Evolutionary conservation across 2,888 invertebrate species (phyloP), one percentile per base, ranked within the genome.

Genomic region (Cheilosia variabilis): DNA sequence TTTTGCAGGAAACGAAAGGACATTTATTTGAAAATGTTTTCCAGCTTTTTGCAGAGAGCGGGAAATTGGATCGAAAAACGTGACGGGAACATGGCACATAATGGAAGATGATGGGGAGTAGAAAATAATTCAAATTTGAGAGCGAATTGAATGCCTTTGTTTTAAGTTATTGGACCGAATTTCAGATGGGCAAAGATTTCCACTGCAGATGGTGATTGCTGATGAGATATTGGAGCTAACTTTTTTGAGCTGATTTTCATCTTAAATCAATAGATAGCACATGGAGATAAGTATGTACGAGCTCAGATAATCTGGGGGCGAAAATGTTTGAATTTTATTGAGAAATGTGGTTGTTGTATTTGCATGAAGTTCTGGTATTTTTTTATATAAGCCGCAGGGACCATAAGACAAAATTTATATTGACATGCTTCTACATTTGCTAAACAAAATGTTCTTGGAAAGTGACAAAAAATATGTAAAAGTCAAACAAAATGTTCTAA

Each of bases 21-120:
- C 81, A 81, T 86, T 81, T 81, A 77, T 86, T 71, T 66, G 77
- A 86, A 86, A 86, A 81, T 65, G 43, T 65, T 78, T 55, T 68
- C 53, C 45, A 65, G 65, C 31, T 47, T 65, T 50, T 34, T 27
- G 3, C 34, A n/a, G 60, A 24, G 72, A 24, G 15, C 55, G 81
- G 81, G 71, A 81, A 81, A 86, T 86, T 81, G 81, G 76, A 86
- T 77, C 19, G 52, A 37, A 57, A 41, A 72, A 83, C 86, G 76
- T 86, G 86, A 77, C 86, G 71, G 37, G 60, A 27, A 45, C 58
- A 37, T 53, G 34, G 55, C 50, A 15, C n/a, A 10, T 34, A n/a
- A 5, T 41, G 24, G n/a, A 7, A 9, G 17, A 47, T 52, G 43
- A 13, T 9, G 41, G 45, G 31, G 62, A 45, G 62, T 41, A 43